Base-by-base conservation (phyloP, 1,140 invertebrate species). In the Sitobion miscanthi region DNA sequence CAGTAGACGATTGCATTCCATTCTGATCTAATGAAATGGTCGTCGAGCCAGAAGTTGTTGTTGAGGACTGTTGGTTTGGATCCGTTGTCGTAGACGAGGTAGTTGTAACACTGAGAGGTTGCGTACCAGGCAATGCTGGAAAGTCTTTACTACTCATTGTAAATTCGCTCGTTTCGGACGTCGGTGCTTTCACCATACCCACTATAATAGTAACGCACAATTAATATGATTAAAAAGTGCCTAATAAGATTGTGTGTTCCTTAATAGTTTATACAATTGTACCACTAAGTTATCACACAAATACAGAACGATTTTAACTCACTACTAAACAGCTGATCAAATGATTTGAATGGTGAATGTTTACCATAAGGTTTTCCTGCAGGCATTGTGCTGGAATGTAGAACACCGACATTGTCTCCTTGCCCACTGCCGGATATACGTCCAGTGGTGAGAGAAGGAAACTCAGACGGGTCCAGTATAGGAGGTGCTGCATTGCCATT, bases 101-200 rank as follows among this genome's bases (percentile, higher is more conserved):
- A 62, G 90, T 91, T 93, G 93, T 92, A 91, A 93, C 93, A 77
- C 57, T 94, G 82, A 91, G 90, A 86, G 93, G 93, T 87, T 94
- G 94, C 9, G 94, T 94, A 87, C 94, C 94, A 35, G 95, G 99
- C 95, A 99, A 96, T 95, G 99, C 99, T 94, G 99, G 99, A 96
- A 99, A 99, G 96, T 99, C 99, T 96, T 99, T 99, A 86, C 94
- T 94, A 91, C 94, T 94, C 94, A 95, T 95, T 49, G 94, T 94
- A 94, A 95, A 95, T 94, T 95, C 94, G 94, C 97, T 98, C 94
- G 98, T 96, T 95, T 99, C 98, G 54, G 97, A 97, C 94, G 97
- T 97, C 94, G 98, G 98, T 95, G 98, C 98, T 95, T 99, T 99
- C 94, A 99, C 98, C 98, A 99, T 99, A 95, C 98, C 98, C 95